phyloP scores from a whole-genome alignment of 2,797 vertebrate genomes.

The Melanotaenia nigrans region DNA sequence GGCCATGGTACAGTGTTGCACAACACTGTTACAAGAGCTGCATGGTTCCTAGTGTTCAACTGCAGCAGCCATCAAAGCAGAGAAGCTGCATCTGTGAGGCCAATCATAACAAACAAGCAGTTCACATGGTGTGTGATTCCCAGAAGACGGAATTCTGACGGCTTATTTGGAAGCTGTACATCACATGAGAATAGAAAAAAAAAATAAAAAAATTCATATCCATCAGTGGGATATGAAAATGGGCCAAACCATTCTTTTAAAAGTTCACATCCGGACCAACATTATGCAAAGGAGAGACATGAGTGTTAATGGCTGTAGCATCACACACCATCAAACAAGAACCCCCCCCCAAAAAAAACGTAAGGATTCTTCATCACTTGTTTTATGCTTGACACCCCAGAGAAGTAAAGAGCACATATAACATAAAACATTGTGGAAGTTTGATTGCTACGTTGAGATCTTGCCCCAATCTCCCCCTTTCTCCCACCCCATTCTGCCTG shows the following conservation, averaged over 20 bases:
- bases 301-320: slow-evolving; percentile 49
- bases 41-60: neutral
- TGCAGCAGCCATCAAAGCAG: slow-evolving; percentile 23
- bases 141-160: slow-evolving; percentile 9
- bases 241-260: slow-evolving; percentile 40
- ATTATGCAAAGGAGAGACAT: slow-evolving; percentile 18
- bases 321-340: slow-evolving; percentile 20
- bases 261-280: slow-evolving; percentile 40
- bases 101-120: slow-evolving; percentile 24
- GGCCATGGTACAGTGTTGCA: neutral
- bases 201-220: neutral
- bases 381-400: slow-evolving; percentile 9
- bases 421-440: slow-evolving; percentile 5
- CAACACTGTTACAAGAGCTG: neutral
- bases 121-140: slow-evolving; percentile 38
- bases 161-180: slow-evolving; percentile 12
- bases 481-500: slow-evolving; percentile 19
- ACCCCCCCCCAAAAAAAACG: neutral
- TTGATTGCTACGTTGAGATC: slow-evolving; percentile 10
- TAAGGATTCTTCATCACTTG: slow-evolving; percentile 15
- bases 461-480: neutral
- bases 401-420: slow-evolving; percentile 15
- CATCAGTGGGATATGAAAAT: slow-evolving; percentile 23
- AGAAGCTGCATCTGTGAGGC: slow-evolving; percentile 29
- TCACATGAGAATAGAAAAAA: slow-evolving; percentile 25